Base-by-base conservation (phyloP, 2,113 vertebrate genomes). In the Aspidoscelis tigris region DNA sequence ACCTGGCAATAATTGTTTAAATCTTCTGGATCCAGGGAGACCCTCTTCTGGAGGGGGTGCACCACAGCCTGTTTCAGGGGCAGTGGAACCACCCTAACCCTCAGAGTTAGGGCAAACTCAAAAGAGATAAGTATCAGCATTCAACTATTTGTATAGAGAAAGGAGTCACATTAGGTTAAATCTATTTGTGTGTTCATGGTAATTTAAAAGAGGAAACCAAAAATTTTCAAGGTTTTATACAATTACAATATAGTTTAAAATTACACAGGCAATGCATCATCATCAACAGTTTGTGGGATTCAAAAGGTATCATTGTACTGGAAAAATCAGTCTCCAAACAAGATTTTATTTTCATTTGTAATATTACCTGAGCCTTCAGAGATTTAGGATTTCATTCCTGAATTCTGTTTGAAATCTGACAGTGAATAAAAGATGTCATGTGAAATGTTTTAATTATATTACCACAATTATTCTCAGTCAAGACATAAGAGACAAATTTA, bases 341-440 rank as follows among this genome's bases (percentile, higher is more conserved):
- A 16, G 18, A 3, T 80, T 90, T 44, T 74, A 50, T 10, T 4
- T 43, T 53, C 72, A 8, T 26, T 43, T 61, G 72, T 64, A 41
- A 78, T 72, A 70, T 11, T 72, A 61, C 76, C 9, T 61, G 33
- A 55, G 39, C 43, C 41, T 58, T 39, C 68, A 43, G 7, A 9
- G 6, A 86, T 80, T 70, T 69, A 86, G 12, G 11, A 70, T 44
- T 82, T 85, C 26, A 0, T 80, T 7, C 4, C 61, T 18, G 18
- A 55, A 78, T 87, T 78, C 61, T 76, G 18, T 69, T 53, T 77
- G 33, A 0, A 79, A 88, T 24, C 69, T 87, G 26, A 81, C 71
- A 78, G 53, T 88, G 89, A 86, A 88, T 53, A 65, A 83, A 81
- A n/a, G 44, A 69, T 86, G 73, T 78, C 12, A 65, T 87, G 75